Evolutionary conservation across 2,113 vertebrate species (phyloP), one percentile per base, ranked within the genome.

Genomic region (Strix aluco): DNA sequence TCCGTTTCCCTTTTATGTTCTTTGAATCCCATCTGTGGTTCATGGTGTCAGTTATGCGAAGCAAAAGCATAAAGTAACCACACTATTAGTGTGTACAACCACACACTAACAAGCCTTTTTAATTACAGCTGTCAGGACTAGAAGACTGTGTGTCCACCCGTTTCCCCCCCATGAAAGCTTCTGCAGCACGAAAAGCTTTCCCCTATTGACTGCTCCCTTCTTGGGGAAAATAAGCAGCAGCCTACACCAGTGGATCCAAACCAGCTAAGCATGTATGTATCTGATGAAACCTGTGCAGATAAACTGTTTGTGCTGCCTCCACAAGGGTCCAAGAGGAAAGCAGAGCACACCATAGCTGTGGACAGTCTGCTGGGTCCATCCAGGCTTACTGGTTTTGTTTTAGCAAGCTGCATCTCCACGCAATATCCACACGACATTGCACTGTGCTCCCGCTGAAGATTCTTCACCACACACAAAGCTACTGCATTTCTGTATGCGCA

Each of bases 1-100:
- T 97, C 94, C 32, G 81, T 97, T 98, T 96, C 97, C 93, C 84
- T 97, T 93, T 93, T 74, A 74, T 42, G 59, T 44, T 58, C 75
- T 87, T n/a, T 26, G 86, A 72, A 77, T 94, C 94, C 90, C 75
- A 79, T 55, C 90, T 82, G 94, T 36, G 85, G 88, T 4, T 82
- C 81, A 34, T 1, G 34, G 79, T 55, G 55, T 74, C 81, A 91
- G 73, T 90, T 65, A 77, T 67, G 85, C 34, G 69, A 61, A 81
- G 69, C 17, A 55, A 62, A 87, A 95, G 88, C 30, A 59, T 44
- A 22, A 52, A 93, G n/a, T 52, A 87, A 52, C 52, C 63, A 34
- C 36, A 20, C 44, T 47, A 57, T 67, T 71, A 17, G 20, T 65
- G 38, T 10, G 66, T 18, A 21, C 67, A 58, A 52, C 23, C 12